Percentiles rank a stretch among this genome's conserved stretches.
Evolutionary conservation across 2,113 vertebrate genomes (phyloP).

Genomic region (Acinonyx jubatus): DNA sequence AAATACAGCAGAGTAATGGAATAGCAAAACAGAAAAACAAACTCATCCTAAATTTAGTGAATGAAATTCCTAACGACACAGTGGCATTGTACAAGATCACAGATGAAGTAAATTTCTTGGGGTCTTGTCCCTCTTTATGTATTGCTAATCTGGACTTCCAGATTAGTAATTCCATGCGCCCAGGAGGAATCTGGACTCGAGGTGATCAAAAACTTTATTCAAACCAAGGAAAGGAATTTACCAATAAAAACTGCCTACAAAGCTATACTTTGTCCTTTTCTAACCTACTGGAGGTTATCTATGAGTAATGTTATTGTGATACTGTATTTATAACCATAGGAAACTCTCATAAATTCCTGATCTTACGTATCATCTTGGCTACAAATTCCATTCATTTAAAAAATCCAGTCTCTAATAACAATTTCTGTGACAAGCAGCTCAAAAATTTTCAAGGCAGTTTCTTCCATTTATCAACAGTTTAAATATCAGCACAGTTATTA

Average conservation of each 20-base stretch:
- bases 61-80: not conserved
- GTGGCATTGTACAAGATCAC: not conserved
- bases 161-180: constrained; percentile 9
- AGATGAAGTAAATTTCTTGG: not conserved
- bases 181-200: not conserved
- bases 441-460: not conserved
- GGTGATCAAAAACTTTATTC: not conserved
- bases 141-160: not conserved
- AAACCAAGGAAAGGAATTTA: not conserved
- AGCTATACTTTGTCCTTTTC: not conserved
- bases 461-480: not conserved
- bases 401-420: not conserved
- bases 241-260: not conserved
- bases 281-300: constrained; percentile 1
- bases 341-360: constrained; percentile 42
- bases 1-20: constrained; percentile 4
- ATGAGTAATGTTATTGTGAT: constrained; percentile 25
- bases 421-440: constrained; percentile 11
- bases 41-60: not conserved
- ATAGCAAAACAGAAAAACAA: constrained; percentile 23
- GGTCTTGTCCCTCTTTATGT: not conserved
- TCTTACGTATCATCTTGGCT: not conserved
- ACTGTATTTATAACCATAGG: constrained; percentile 41
- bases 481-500: not conserved
- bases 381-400: constrained; percentile 36